Evolutionary conservation across 2,888 invertebrate species (phyloP).

Genomic region (Anoplius nigerrimus): DNA sequence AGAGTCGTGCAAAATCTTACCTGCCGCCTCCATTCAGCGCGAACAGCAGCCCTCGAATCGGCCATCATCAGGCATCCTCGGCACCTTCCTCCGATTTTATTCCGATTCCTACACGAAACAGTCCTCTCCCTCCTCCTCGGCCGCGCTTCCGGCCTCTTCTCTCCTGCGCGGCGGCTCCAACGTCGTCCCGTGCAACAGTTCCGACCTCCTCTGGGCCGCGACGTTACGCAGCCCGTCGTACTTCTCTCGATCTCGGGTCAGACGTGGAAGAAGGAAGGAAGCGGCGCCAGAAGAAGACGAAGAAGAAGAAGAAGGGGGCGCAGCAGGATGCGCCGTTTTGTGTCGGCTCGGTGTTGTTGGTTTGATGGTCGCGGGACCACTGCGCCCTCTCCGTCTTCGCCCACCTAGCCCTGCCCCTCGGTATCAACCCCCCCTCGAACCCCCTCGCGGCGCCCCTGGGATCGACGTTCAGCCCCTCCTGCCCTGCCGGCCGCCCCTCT

Average conservation of each 20-base stretch:
- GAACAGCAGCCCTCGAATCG: no score
- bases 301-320: slow-evolving; percentile 37
- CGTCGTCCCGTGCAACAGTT: no score
- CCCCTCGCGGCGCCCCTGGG: slow-evolving; percentile 57
- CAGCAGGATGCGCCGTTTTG: slow-evolving; percentile 53
- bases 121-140: no score
- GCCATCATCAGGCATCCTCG: no score
- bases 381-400: slow-evolving; percentile 75
- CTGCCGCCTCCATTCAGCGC: no score
- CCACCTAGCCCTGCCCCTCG: slow-evolving; percentile 72
- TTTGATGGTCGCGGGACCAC: slow-evolving; percentile 77
- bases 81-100: no score
- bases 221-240: no score
- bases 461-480: slow-evolving; percentile 55
- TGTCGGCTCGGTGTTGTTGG: slow-evolving; percentile 70
- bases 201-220: no score
- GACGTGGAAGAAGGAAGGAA: slow-evolving; percentile 40
- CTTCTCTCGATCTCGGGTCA: slow-evolving; percentile 3
- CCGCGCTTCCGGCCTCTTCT: no score
- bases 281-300: slow-evolving; percentile 20
- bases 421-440: slow-evolving; percentile 64
- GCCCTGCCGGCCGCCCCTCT: slow-evolving; percentile 36
- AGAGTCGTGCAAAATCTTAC: no score
- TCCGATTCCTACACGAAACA: no score
- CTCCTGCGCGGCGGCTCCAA: no score